Evolutionary conservation across 2,888 invertebrate species (phyloP).

Genomic region (Acronicta aceris): DNA sequence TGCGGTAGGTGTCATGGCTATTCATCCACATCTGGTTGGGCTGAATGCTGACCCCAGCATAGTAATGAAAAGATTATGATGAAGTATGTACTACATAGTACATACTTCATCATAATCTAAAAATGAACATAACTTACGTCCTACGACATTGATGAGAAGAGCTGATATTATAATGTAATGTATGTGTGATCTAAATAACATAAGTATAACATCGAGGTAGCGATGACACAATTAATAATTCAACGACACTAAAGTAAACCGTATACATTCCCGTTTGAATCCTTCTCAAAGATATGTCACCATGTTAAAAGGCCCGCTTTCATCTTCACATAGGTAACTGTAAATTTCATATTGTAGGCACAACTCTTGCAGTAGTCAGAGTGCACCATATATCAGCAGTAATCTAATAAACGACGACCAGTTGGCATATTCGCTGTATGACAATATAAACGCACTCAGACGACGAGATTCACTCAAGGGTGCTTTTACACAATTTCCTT

Average conservation of each 20-base stretch:
- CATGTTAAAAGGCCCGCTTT: slow-evolving; percentile 29
- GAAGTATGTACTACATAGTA: no score
- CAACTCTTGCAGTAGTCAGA: slow-evolving; percentile 39
- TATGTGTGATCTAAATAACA: background rate
- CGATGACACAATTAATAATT: slow-evolving; percentile 44
- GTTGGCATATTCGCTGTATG: slow-evolving; percentile 62
- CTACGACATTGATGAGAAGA: no score
- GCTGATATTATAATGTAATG: no score
- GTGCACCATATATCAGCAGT: slow-evolving; percentile 50
- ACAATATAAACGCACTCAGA: slow-evolving; percentile 76
- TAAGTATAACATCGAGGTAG: slow-evolving; percentile 21
- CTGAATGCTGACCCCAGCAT: no score
- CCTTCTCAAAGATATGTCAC: slow-evolving; percentile 23
- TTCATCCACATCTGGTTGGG: no score
- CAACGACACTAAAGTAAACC: slow-evolving; percentile 33
- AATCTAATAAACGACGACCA: slow-evolving; percentile 64
- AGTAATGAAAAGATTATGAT: no score
- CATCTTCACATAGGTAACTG: slow-evolving; percentile 16
- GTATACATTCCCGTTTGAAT: slow-evolving; percentile 16
- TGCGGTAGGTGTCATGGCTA: no score
- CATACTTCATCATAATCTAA: no score
- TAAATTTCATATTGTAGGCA: slow-evolving; percentile 31
- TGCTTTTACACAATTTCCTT: slow-evolving; percentile 79
- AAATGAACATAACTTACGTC: background rate
- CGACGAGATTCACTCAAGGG: slow-evolving; percentile 74